Evolutionary conservation across 2,888 invertebrate genomes (phyloP).

Genomic region (Ochropacha duplaris): DNA sequence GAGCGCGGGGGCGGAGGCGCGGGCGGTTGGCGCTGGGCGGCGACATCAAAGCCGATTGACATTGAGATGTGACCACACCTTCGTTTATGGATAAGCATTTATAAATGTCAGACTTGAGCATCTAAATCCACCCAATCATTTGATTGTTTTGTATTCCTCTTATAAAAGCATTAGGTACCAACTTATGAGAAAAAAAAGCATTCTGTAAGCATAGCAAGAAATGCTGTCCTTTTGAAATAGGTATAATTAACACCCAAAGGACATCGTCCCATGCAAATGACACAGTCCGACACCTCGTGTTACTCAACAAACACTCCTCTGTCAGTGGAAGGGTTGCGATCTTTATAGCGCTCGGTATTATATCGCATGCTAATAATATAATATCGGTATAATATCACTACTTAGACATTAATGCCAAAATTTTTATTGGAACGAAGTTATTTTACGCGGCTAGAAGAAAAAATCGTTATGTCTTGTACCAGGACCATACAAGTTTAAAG

Average conservation of each 20-base stretch:
- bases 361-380: neutral
- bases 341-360: slow-evolving; percentile 2
- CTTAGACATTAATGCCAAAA: too few species aligned
- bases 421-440: too few species aligned
- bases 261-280: slow-evolving; percentile 38
- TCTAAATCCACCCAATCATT: slow-evolving; percentile 9
- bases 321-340: neutral
- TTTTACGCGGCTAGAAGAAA: too few species aligned
- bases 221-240: neutral
- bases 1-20: slow-evolving; percentile 27
- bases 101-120: slow-evolving; percentile 19
- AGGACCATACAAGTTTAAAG: too few species aligned
- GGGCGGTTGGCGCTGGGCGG: slow-evolving; percentile 33
- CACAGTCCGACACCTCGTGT: slow-evolving; percentile 55
- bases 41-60: slow-evolving; percentile 57
- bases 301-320: slow-evolving; percentile 37
- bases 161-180: neutral
- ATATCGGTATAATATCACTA: too few species aligned
- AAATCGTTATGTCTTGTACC: too few species aligned
- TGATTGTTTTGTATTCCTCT: slow-evolving; percentile 10
- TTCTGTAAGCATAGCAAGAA: too few species aligned
- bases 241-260: slow-evolving; percentile 36
- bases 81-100: slow-evolving; percentile 28
- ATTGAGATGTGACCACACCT: slow-evolving; percentile 59
- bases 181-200: too few species aligned